A percentile compares a stretch with the other conserved stretches of the same genome.
Conservation (phyloP, 2,888 invertebrate genomes). For the Brachypalpus laphriformis region DNA sequence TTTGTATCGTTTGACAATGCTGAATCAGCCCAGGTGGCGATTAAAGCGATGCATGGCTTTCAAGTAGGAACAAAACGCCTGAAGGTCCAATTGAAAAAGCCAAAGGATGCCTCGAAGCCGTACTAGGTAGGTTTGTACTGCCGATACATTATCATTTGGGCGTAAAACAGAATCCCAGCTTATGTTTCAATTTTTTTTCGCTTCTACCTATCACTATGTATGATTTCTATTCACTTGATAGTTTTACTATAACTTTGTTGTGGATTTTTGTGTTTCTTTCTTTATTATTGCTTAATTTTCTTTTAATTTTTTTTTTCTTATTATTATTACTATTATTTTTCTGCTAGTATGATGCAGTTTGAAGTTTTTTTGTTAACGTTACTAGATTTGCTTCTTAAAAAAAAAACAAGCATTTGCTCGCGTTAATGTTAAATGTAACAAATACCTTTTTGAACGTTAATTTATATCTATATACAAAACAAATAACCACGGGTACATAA, state of each 20-base stretch:
- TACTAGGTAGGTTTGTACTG: conserved; percentile 86
- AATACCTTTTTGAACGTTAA: conserved; percentile 63
- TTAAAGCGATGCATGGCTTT: conserved; percentile 98
- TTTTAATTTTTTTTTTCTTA: conserved; percentile 30
- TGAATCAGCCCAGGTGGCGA: conserved; percentile 96
- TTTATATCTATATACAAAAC: conserved; percentile 45
- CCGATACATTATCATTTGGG: neutral
- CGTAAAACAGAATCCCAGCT: conserved; percentile 45
- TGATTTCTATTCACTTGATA: conserved; percentile 7
- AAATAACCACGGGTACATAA: conserved; percentile 47
- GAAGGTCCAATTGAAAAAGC: conserved; percentile 98
- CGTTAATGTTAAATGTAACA: conserved; percentile 71
- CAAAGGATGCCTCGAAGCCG: conserved; percentile 96
- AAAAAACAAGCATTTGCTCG: conserved; percentile 52
- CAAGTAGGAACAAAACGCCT: conserved; percentile 98
- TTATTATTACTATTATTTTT: conserved; percentile 28
- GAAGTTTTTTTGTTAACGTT: conserved; percentile 51
- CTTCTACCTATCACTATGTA: conserved; percentile 29
- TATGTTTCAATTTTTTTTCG: conserved; percentile 43
- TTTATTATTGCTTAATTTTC: conserved; percentile 31
- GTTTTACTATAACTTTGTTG: conserved; percentile 54
- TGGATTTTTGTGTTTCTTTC: conserved; percentile 64
- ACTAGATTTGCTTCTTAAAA: conserved; percentile 27
- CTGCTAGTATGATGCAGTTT: conserved; percentile 60
- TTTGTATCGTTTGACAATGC: conserved; percentile 98